These are phyloP conservation scores for Anthopleura xanthogrammica DNA, from an alignment of 92 coral and sea anemone genomes.

Conservation along the genomic window DNA sequence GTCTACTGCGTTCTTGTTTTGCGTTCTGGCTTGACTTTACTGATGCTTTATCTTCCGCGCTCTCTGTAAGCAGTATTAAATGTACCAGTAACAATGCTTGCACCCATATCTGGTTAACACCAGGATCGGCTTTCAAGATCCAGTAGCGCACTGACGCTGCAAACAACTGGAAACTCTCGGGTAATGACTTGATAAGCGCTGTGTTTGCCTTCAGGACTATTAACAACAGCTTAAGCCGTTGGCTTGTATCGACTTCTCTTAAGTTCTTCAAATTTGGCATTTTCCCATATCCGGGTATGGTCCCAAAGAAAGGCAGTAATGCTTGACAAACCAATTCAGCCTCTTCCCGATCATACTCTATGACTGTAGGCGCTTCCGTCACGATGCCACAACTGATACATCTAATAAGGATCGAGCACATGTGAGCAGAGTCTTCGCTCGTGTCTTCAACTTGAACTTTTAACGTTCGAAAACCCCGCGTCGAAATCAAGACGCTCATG, in stretches of 20 bases:
- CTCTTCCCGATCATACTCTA: conserved; percentile 65
- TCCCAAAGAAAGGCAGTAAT: conserved; percentile 22
- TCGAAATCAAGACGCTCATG: conserved; percentile 36
- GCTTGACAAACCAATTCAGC: conserved; percentile 15
- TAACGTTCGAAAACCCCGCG: conserved; percentile 39
- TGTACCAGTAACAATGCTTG: conserved; percentile 47
- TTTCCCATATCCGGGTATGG: conserved; percentile 14
- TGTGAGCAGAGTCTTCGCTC: conserved; percentile 57
- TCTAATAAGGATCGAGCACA: conserved; percentile 50
- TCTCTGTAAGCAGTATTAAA: conserved; percentile 1
- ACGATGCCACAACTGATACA: conserved; percentile 52
- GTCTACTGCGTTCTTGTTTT: neutral
- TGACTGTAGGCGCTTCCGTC: conserved; percentile 4
- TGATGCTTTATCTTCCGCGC: neutral
- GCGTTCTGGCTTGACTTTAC: neutral
- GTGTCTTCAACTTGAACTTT: conserved; percentile 64
- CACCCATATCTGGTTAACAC: conserved; percentile 33
- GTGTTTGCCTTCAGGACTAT: conserved; percentile 38
- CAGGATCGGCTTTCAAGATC: conserved; percentile 52
- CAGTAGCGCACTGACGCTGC: conserved; percentile 63
- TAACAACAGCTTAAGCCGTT: conserved; percentile 20
- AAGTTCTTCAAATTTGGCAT: conserved; percentile 49
- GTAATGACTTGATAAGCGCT: conserved; percentile 14
- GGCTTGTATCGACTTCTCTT: conserved; percentile 26
- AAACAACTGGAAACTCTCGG: conserved; percentile 19